Evolutionary conservation across 2,888 invertebrate genomes (phyloP), one percentile per base, ranked within the genome.

Genomic region (Melipona bicolor): DNA sequence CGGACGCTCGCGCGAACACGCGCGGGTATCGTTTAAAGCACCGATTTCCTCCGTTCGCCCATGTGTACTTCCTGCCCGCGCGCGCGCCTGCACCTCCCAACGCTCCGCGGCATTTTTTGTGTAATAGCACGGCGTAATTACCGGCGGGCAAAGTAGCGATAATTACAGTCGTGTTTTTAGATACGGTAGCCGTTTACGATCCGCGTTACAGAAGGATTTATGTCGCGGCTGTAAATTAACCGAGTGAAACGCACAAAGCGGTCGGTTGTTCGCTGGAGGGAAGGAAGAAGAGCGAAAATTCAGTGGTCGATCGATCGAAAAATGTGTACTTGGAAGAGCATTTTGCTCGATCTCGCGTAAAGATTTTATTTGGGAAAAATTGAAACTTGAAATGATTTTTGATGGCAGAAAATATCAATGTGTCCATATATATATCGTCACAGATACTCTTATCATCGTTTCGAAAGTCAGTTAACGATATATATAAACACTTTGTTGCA

Each of bases 61-160:
- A 77, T 70, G 21, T 52, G 61, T 54, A 24, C 79, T 85, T 85
- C 85, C 85, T 81, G 85, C 52, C 70, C 50, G 59, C 49, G 15
- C 65, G 69, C 50, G 59, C 49, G 9, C 61, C 61, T 11, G 5
- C 50, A 50, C 72, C 32, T 50, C n/a, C 56, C 49, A 52, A 27
- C 50, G 19, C 43, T 36, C 21, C 11, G 52, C 19, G 59, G 11
- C 74, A 74, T 85, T 85, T 80, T 71, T 81, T 72, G 80, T 73
- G 70, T 85, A 81, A 85, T 77, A 74, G 67, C 77, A 72, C 68
- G 70, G 77, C 61, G 75, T 79, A 77, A 86, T 86, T 86, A 86
- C 68, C 74, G 32, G 49, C 75, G 77, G 64, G 78, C 86, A 81
- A 85, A 85, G 85, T 80, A 85, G 85, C 69, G 81, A 77, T 85